Percentiles rank a stretch among this genome's conserved stretches.
Conservation (phyloP, 2,888 invertebrate species). For the Lamellibrachia satsuma region DNA sequence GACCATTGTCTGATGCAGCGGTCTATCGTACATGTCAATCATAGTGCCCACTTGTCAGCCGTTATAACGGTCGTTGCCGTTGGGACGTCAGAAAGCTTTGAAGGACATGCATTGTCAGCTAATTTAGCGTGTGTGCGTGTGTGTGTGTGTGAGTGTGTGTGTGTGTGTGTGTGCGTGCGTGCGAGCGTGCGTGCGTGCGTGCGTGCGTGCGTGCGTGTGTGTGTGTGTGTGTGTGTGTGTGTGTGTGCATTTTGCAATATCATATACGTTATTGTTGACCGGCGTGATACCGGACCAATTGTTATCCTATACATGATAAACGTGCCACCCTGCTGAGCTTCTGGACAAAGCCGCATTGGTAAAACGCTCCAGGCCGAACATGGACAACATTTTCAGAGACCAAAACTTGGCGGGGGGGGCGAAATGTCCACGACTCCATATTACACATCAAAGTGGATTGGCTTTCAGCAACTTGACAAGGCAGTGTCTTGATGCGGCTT, state of each 20-base stretch:
- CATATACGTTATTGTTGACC: too few relatives aligned
- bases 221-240: too few relatives aligned
- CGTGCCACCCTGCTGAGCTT: too few relatives aligned
- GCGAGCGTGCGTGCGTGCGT: too few relatives aligned
- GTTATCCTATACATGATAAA: too few relatives aligned
- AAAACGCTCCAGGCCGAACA: neutral
- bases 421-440: neutral
- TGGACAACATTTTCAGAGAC: neutral
- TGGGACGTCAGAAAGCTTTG: neutral
- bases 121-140: neutral
- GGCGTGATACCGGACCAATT: too few relatives aligned
- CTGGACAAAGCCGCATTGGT: too few relatives aligned
- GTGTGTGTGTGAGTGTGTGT: too few relatives aligned
- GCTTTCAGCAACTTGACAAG: neutral
- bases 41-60: neutral
- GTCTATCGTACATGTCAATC: neutral
- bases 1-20: neutral
- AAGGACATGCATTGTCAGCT: neutral
- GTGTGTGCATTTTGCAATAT: too few relatives aligned
- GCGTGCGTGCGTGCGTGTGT: too few relatives aligned
- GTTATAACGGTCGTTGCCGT: neutral
- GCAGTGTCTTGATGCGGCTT: neutral
- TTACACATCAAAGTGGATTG: neutral
- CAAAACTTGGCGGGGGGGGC: neutral
- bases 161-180: too few relatives aligned